Evolutionary conservation across 2,797 vertebrate genomes (phyloP), one percentile per base, ranked within the genome.

Genomic region (Alosa sapidissima): DNA sequence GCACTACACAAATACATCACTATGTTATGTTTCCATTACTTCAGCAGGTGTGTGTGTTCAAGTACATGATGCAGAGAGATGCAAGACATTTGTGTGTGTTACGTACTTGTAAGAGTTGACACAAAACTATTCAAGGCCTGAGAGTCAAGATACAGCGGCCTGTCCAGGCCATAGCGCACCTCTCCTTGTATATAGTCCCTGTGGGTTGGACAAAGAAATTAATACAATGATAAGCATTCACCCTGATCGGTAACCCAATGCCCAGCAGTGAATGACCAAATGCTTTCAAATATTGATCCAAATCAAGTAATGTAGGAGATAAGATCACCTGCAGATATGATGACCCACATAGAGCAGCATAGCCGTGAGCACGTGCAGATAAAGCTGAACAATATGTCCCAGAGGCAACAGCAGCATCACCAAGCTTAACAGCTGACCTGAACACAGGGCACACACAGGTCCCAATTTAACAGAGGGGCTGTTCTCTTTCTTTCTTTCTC

Each of bases 301-400:
- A 78, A 11, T 19, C 28, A 72, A 41, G 82, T 75, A 47, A 13
- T 21, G 48, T 0, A 72, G 85, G 65, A 41, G 72, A 78, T n/a
- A 78, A 78, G 75, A 95, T 95, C 91, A 97, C 97, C 96, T 96
- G 90, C 95, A 95, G 33, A 95, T 95, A 89, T 94, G 94, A 90
- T 97, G 97, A 47, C 95, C 96, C 87, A 96, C 92, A 78, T 95
- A 96, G 0, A 97, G 94, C 2, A 97, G 95, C 28, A 96, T 90
- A 7, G 88, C 91, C 0, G 94, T 94, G 0, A 97, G 94, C 81
- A 97, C 89, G 52, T 97, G 95, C 84, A 97, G 95, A 91, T 97
- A 97, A 88, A 97, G 92, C 33, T 91, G 95, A 84, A 97, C 96
- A 68, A 97, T 95, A 87, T 94, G 94, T 82, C 93, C 95, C 89